Conservation (phyloP, 2,113 vertebrate species). For the Egretta garzetta region DNA sequence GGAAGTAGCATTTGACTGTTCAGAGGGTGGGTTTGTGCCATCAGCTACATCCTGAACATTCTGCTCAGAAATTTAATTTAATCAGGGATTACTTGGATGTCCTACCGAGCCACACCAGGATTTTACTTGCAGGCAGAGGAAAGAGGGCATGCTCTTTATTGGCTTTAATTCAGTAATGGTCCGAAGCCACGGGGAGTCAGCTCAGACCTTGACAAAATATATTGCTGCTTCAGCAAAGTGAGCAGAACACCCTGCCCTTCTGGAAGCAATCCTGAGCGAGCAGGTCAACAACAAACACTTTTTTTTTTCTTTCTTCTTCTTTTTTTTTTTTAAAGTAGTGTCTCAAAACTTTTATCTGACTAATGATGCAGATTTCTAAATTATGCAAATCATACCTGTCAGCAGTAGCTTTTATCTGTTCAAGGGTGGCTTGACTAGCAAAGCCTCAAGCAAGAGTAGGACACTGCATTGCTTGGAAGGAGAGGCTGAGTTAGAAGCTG, state of each 20-base stretch:
- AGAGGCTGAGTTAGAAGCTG: background rate
- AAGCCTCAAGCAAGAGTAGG: background rate
- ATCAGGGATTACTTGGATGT: background rate
- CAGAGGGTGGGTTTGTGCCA: background rate
- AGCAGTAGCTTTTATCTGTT: background rate
- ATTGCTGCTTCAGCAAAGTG: background rate
- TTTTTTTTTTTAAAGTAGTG: background rate
- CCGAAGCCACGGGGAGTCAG: constrained; percentile 10
- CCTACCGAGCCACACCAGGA: constrained; percentile 1
- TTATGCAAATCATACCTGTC: background rate
- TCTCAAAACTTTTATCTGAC: background rate
- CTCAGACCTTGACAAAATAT: constrained; percentile 16
- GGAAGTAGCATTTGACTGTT: background rate
- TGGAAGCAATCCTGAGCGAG: constrained; percentile 1
- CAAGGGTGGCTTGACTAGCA: background rate
- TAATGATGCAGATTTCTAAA: background rate
- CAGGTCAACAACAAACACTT: background rate
- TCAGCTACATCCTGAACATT: background rate
- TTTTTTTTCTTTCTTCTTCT: too few relatives aligned
- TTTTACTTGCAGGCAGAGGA: constrained; percentile 34
- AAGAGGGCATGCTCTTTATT: background rate
- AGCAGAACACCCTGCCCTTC: constrained; percentile 9
- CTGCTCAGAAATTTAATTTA: constrained; percentile 19
- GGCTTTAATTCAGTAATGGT: constrained; percentile 29
- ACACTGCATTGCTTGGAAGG: background rate